Conservation (phyloP, 2,797 vertebrate genomes). For the Eupleurogrammus muticus region DNA sequence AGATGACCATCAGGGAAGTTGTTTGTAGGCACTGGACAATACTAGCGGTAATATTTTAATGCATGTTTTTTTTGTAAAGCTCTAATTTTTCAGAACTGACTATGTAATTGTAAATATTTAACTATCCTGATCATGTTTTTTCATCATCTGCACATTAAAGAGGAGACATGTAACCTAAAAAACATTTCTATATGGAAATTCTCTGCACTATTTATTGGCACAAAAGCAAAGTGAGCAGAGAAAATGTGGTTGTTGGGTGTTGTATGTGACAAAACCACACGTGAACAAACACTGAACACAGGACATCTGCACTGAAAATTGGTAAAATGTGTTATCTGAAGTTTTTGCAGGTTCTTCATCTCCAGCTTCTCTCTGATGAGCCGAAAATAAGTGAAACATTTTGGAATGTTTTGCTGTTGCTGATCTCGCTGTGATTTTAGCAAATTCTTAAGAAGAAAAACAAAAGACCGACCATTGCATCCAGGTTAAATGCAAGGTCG, state of each 20-base stretch:
- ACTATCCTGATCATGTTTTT: fast-evolving
- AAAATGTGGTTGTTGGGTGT: not conserved
- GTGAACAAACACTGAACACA: no score
- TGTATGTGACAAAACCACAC: not conserved
- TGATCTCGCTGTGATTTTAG: no score
- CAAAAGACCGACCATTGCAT: no score
- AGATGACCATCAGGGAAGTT: not conserved
- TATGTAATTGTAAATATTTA: no score
- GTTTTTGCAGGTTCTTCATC: no score
- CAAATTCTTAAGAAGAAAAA: no score
- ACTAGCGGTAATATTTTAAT: slow-evolving; percentile 1
- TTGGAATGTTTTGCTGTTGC: no score
- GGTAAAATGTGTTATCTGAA: no score
- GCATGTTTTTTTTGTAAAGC: not conserved
- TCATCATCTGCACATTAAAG: not conserved
- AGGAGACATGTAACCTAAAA: not conserved
- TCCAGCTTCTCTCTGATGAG: no score
- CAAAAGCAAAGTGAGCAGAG: not conserved
- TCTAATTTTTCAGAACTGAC: not conserved
- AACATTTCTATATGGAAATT: not conserved
- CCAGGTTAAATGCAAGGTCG: no score
- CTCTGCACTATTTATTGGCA: not conserved
- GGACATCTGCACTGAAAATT: no score
- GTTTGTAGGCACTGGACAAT: not conserved
- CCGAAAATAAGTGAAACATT: no score